These are phyloP conservation scores for Pogonocherus hispidulus DNA, from an alignment of 2,888 invertebrate species.

Conservation along the genomic window DNA sequence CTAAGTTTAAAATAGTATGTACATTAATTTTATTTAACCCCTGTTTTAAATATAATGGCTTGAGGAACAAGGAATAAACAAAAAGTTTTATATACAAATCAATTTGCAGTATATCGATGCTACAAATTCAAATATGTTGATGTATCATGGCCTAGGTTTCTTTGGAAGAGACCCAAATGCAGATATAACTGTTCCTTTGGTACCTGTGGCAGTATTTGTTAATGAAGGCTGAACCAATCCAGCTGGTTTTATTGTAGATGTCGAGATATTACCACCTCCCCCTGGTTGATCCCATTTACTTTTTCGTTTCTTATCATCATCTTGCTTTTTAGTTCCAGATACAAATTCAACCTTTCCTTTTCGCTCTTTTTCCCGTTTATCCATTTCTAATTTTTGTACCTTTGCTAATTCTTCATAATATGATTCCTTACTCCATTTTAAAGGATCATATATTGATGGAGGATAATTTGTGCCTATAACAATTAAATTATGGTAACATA, in stretches of 20 bases:
- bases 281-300: slow-evolving; percentile 95
- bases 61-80: too few species aligned
- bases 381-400: slow-evolving; percentile 93
- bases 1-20: too few species aligned
- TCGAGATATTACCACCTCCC: slow-evolving; percentile 74
- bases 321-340: slow-evolving; percentile 76
- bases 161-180: slow-evolving; percentile 93
- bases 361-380: slow-evolving; percentile 90
- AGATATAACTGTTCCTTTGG: slow-evolving; percentile 92
- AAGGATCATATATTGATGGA: slow-evolving; percentile 92
- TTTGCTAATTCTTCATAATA: slow-evolving; percentile 94
- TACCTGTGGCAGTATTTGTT: slow-evolving; percentile 87
- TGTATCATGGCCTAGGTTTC: slow-evolving; percentile 73
- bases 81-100: background rate
- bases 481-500: slow-evolving; percentile 14
- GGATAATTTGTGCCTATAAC: slow-evolving; percentile 89
- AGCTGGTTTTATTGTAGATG: slow-evolving; percentile 75
- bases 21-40: too few species aligned
- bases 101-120: background rate
- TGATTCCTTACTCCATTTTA: slow-evolving; percentile 92
- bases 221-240: slow-evolving; percentile 81
- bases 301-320: slow-evolving; percentile 87
- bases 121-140: too few species aligned
- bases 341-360: slow-evolving; percentile 90
- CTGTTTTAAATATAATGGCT: too few species aligned